Evolutionary conservation across 2,888 invertebrate species (phyloP).

Genomic region (Papilio elwesi): DNA sequence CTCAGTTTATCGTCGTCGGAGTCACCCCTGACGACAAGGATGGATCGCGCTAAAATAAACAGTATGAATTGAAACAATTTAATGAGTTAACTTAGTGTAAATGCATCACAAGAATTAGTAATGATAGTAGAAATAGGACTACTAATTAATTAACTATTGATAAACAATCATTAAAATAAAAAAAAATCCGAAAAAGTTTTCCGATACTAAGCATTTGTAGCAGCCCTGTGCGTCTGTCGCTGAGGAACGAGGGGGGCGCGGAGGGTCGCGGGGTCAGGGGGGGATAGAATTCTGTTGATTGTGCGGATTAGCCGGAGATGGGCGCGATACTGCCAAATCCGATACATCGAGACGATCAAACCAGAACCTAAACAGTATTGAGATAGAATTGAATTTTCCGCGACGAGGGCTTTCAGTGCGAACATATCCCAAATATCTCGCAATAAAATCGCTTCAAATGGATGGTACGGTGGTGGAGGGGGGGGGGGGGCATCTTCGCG

Average conservation of each 20-base stretch:
- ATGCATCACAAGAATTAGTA: too few relatives aligned
- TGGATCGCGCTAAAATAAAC: neutral
- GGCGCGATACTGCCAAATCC: slow-evolving; percentile 43
- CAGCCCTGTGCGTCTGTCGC: slow-evolving; percentile 33
- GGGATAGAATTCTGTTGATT: slow-evolving; percentile 51
- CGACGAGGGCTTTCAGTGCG: slow-evolving; percentile 21
- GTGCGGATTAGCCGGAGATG: slow-evolving; percentile 52
- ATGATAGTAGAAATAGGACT: too few relatives aligned
- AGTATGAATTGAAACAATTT: neutral
- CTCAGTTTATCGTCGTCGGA: neutral
- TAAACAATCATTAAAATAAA: neutral
- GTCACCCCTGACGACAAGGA: neutral
- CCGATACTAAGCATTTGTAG: slow-evolving; percentile 23
- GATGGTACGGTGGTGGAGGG: neutral
- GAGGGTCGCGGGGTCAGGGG: slow-evolving; percentile 20
- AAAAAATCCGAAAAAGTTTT: slow-evolving; percentile 20
- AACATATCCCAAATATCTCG: slow-evolving; percentile 35
- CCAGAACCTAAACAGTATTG: slow-evolving; percentile 41
- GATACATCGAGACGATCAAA: slow-evolving; percentile 33
- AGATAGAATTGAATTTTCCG: slow-evolving; percentile 44
- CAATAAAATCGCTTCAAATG: slow-evolving; percentile 33
- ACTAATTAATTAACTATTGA: too few relatives aligned
- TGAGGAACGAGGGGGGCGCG: neutral
- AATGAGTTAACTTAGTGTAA: too few relatives aligned
- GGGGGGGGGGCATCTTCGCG: slow-evolving; percentile 14